phyloP scores from a whole-genome alignment of 2,888 invertebrate species.

The Bombyx huttoni region DNA sequence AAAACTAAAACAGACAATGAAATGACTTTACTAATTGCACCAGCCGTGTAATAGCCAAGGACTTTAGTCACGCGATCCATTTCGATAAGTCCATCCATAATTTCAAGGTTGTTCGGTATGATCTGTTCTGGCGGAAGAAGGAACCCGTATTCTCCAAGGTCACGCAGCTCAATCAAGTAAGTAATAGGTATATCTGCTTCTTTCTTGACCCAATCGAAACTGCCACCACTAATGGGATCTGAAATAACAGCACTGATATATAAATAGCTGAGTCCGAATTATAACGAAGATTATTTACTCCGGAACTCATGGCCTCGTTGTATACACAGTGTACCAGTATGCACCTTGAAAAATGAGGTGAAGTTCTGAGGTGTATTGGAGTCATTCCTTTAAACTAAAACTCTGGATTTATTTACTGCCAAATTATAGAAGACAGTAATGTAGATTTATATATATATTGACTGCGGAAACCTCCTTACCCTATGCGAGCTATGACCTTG shows the following conservation, averaged over 20 bases:
- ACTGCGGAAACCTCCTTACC: no score
- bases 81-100: slow-evolving; percentile 69
- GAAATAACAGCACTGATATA: slow-evolving; percentile 6
- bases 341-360: no score
- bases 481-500: no score
- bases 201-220: slow-evolving; percentile 74
- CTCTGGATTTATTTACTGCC: no score
- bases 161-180: slow-evolving; percentile 74
- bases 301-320: no score
- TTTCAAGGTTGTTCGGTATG: slow-evolving; percentile 72
- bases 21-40: slow-evolving; percentile 10
- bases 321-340: no score
- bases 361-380: no score
- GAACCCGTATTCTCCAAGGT: slow-evolving; percentile 71
- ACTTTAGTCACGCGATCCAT: slow-evolving; percentile 45
- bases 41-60: slow-evolving; percentile 35
- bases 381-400: no score
- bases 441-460: no score
- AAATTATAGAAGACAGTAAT: no score
- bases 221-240: slow-evolving; percentile 62
- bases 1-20: background rate
- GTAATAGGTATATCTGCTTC: slow-evolving; percentile 63
- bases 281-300: no score
- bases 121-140: slow-evolving; percentile 68
- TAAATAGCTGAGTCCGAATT: no score